Base-by-base conservation (phyloP, 2,888 invertebrate genomes). In the Volucella bombylans region DNA sequence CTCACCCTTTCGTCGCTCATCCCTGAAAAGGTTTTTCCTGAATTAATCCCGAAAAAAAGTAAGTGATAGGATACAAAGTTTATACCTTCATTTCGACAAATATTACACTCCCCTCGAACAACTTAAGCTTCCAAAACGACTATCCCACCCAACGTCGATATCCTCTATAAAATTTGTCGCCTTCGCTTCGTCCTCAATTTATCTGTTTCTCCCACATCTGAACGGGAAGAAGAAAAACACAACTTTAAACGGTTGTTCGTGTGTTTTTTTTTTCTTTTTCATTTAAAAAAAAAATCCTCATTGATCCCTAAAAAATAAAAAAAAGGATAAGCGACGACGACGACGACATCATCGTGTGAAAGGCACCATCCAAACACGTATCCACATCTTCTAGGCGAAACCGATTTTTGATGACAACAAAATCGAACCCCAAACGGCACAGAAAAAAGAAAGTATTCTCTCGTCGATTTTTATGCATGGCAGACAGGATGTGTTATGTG, bases 161-260 rank as follows among this genome's bases (percentile, higher is more conserved):
- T 15, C 18, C 50, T 9, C 50, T 12, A 50, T 50, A n/a, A 50
- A 50, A 15, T 15, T 15, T 50, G n/a, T 12, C 11, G 8, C 11
- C n/a, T 14, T 54, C 52, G 23, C 52, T 52, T 31, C 31, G 31
- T 31, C 31, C 31, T 31, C 31, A 6, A 31, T 31, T 6, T 31
- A 6, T 31, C 6, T 6, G 31, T 31, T 31, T 31, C 6, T 31
- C 31, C 6, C 0, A 31, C 6, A 31, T 31, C 31, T 31, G 6
- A 31, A 31, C 31, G 6, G 31, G 31, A 55, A 23, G 43, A 38
- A 31, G 31, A 61, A 55, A 38, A 57, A 64, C 64, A 55, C 47
- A 74, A 77, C 52, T 67, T 82, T 77, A 82, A 82, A 82, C 78
- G 78, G 65, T 82, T 77, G 38, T 77, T 77, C 69, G 39, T 71